Conservation (phyloP, 2,113 vertebrate genomes). For the Stomatorhinus ivindoensis region DNA sequence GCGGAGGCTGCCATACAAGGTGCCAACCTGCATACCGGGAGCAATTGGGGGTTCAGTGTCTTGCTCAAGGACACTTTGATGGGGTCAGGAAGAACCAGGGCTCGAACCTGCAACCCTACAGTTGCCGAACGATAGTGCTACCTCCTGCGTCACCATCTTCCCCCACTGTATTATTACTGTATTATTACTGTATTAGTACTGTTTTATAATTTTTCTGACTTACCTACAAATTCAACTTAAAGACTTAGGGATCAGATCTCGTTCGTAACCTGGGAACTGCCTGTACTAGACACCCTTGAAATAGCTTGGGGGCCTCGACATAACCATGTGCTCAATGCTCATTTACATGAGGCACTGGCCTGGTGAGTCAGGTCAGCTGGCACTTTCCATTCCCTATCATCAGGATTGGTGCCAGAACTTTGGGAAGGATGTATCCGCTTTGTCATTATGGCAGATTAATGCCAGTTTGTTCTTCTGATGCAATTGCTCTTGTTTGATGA, state of each 20-base stretch:
- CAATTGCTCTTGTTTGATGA: neutral
- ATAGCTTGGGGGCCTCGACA: neutral
- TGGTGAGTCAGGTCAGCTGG: neutral
- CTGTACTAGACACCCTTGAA: neutral
- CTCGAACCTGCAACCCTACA: too few relatives aligned
- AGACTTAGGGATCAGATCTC: neutral
- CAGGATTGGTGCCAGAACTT: neutral
- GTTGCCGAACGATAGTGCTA: too few relatives aligned
- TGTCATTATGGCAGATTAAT: neutral
- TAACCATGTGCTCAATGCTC: neutral
- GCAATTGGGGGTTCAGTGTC: too few relatives aligned
- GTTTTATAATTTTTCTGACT: neutral
- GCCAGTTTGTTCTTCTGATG: neutral
- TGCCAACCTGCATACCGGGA: too few relatives aligned
- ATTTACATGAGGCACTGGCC: neutral
- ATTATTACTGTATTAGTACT: too few relatives aligned
- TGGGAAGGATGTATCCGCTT: neutral
- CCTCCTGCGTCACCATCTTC: too few relatives aligned
- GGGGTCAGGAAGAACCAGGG: too few relatives aligned
- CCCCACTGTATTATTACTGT: too few relatives aligned
- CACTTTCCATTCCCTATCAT: neutral
- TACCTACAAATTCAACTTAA: neutral
- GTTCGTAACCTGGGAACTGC: neutral
- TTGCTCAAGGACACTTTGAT: too few relatives aligned
- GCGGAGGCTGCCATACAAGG: too few relatives aligned